These are phyloP conservation scores for silkworm (Bombyx mori) DNA, from an alignment of 1,140 invertebrate genomes.

Conservation along the genomic window DNA sequence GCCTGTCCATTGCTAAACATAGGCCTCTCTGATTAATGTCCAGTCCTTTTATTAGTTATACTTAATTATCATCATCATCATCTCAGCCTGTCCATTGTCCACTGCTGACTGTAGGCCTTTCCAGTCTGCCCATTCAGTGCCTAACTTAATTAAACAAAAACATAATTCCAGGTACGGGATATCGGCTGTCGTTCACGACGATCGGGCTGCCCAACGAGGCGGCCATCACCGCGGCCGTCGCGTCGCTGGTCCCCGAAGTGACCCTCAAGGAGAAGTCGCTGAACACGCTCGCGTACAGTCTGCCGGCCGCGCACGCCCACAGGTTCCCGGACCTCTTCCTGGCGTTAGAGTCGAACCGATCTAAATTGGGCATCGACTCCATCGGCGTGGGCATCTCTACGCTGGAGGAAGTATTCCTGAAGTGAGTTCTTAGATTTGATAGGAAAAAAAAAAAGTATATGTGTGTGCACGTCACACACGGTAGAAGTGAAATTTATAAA, in stretches of 20 bases:
- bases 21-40: too few species aligned
- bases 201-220: conserved; percentile 25
- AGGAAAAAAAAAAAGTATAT: too few species aligned
- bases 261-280: conserved; percentile 31
- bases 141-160: too few species aligned
- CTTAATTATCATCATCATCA: too few species aligned
- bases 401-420: conserved; percentile 90
- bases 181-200: conserved; percentile 42
- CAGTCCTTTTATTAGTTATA: too few species aligned
- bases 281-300: conserved; percentile 40
- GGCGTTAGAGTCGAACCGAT: conserved; percentile 74
- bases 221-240: conserved; percentile 17
- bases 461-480: too few species aligned
- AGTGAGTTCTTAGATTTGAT: conserved; percentile 64
- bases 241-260: conserved; percentile 28
- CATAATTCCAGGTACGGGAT: conserved; percentile 36
- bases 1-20: too few species aligned
- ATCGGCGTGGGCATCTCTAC: conserved; percentile 87
- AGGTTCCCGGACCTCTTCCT: conserved; percentile 75
- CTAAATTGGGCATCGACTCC: conserved; percentile 77
- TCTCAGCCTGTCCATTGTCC: too few species aligned
- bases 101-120: too few species aligned
- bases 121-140: too few species aligned
- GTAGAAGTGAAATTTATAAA: too few species aligned
- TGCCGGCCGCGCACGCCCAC: conserved; percentile 30